A percentile compares a stretch with the other conserved stretches of the same genome.
These are phyloP conservation scores for Galeopterus variegatus DNA, from an alignment of 2,113 vertebrate species.

Conservation along the genomic window DNA sequence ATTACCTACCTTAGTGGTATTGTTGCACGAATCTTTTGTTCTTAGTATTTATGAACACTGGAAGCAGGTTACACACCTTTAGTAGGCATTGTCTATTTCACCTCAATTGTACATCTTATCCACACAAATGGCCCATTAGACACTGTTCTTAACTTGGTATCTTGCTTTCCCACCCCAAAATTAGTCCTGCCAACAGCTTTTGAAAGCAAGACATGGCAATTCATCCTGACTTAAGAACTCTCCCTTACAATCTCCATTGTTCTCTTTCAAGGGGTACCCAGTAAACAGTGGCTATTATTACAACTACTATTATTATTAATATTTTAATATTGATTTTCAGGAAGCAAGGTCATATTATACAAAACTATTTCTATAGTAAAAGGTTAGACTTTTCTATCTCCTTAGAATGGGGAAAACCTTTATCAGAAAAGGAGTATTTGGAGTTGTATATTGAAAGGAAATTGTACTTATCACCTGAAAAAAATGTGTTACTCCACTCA, in stretches of 20 bases:
- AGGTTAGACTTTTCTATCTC: slow-evolving; percentile 3
- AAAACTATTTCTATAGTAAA: neutral
- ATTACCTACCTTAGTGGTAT: neutral
- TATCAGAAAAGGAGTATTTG: neutral
- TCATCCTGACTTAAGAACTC: neutral
- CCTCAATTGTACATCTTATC: neutral
- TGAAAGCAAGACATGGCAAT: neutral
- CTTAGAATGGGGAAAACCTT: neutral
- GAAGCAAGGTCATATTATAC: neutral
- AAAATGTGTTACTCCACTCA: neutral
- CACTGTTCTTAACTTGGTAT: neutral
- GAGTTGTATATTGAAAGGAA: neutral
- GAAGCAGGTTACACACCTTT: neutral
- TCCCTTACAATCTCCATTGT: neutral
- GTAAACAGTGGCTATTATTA: neutral
- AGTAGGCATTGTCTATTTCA: neutral
- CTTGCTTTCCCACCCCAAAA: neutral
- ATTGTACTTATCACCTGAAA: slow-evolving; percentile 44
- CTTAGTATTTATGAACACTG: neutral
- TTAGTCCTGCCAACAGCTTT: neutral
- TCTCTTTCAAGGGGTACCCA: neutral
- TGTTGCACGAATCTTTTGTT: neutral
- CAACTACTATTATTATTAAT: neutral
- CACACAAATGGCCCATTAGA: rapidly evolving
- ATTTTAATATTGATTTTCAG: neutral